These are phyloP conservation scores for Drosophila kanapiae DNA, from an alignment of 1,140 invertebrate genomes.

Conservation along the genomic window DNA sequence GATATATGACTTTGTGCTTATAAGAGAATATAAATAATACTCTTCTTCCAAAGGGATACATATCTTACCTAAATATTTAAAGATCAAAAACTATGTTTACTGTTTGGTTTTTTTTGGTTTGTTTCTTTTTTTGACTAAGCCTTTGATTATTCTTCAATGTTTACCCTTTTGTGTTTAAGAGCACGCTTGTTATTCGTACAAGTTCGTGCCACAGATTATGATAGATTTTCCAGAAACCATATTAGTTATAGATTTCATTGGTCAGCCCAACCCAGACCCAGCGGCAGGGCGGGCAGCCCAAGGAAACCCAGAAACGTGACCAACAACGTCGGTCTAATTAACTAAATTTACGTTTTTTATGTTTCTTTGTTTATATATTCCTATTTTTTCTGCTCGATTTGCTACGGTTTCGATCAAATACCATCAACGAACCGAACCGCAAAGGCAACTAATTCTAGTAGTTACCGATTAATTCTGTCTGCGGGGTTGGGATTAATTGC, in stretches of 20 bases:
- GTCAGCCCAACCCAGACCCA: conserved; percentile 28
- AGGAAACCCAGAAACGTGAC: conserved; percentile 61
- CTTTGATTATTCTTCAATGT: conserved; percentile 13
- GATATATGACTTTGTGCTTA: not conserved
- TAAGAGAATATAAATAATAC: not conserved
- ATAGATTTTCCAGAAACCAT: conserved; percentile 40
- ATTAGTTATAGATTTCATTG: conserved; percentile 68
- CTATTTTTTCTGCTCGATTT: conserved; percentile 16
- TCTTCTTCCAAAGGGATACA: not conserved
- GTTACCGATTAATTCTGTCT: conserved; percentile 65
- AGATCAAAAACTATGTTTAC: not conserved
- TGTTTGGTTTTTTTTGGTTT: not conserved
- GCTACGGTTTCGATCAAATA: conserved; percentile 25
- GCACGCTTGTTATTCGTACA: conserved; percentile 48
- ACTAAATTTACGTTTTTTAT: conserved; percentile 46
- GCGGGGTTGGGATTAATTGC: conserved; percentile 56
- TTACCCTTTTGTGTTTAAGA: conserved; percentile 18
- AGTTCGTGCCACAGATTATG: conserved; percentile 62
- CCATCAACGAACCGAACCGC: conserved; percentile 22
- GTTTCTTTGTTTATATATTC: conserved; percentile 12
- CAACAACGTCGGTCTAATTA: conserved; percentile 62
- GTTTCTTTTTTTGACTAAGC: conserved; percentile 1
- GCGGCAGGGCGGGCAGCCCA: conserved; percentile 15
- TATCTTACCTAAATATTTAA: not conserved
- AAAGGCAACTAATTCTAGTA: conserved; percentile 50